Conservation (phyloP, 1,140 invertebrate genomes). For the Hyles euphorbiae region DNA sequence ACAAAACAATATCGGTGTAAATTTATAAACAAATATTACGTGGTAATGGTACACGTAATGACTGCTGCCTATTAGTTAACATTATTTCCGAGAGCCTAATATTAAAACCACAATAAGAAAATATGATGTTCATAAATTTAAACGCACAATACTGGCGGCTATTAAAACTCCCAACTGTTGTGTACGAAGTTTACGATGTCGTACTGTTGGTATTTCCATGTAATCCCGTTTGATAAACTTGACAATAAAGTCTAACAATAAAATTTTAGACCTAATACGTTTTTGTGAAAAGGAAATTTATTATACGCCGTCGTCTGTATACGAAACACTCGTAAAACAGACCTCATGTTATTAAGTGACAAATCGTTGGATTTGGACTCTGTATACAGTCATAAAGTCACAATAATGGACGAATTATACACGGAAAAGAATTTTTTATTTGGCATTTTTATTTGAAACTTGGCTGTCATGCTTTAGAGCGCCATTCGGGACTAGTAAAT, state of each 20-base stretch:
- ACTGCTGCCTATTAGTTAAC: slow-evolving; percentile 5
- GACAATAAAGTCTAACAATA: slow-evolving; percentile 55
- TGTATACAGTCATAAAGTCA: slow-evolving; percentile 39
- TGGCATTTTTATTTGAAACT: slow-evolving; percentile 19
- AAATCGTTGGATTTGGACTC: slow-evolving; percentile 43
- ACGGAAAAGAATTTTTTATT: slow-evolving; percentile 29
- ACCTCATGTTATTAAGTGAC: slow-evolving; percentile 54
- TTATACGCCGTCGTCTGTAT: slow-evolving; percentile 21
- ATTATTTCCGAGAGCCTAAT: slow-evolving; percentile 4
- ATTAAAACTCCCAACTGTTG: slow-evolving; percentile 39
- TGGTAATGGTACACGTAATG: slow-evolving; percentile 4
- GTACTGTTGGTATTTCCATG: slow-evolving; percentile 39
- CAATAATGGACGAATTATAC: slow-evolving; percentile 50
- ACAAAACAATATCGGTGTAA: background rate
- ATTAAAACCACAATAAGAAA: slow-evolving; percentile 28
- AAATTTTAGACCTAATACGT: slow-evolving; percentile 53
- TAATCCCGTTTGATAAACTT: slow-evolving; percentile 44
- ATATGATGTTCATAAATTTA: slow-evolving; percentile 41
- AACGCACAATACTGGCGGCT: slow-evolving; percentile 32
- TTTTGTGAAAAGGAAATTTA: slow-evolving; percentile 57
- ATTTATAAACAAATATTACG: slow-evolving; percentile 4
- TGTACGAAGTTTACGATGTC: slow-evolving; percentile 39
- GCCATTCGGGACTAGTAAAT: background rate
- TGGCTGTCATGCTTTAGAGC: background rate
- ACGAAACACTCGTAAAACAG: slow-evolving; percentile 42